These are phyloP conservation scores for Clarias platycephalus DNA, from an alignment of 2,797 vertebrate genomes.

Conservation along the genomic window DNA sequence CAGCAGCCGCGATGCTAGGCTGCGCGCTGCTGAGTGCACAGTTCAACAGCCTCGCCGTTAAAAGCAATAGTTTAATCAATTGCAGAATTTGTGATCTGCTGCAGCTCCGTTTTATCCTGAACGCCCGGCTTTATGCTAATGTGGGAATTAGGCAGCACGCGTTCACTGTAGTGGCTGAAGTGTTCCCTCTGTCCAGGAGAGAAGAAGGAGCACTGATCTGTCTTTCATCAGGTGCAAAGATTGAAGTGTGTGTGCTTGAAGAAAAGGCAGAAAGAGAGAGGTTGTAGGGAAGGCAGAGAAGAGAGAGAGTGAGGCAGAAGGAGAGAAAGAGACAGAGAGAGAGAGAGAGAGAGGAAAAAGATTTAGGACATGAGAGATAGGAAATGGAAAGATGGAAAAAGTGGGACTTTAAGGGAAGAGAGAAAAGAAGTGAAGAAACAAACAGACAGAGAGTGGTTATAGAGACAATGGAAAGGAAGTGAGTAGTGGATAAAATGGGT, in stretches of 20 bases:
- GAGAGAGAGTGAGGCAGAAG: no score
- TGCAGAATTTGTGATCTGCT: slow-evolving; percentile 14
- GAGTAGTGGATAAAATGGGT: background rate
- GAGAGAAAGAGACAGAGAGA: background rate
- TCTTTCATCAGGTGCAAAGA: background rate
- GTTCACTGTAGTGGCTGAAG: background rate
- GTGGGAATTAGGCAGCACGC: background rate
- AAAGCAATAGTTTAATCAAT: slow-evolving; percentile 32
- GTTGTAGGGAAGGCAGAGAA: background rate
- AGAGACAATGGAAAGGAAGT: no score
- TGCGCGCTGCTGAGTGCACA: slow-evolving; percentile 19
- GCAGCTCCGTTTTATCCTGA: background rate
- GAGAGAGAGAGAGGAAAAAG: background rate
- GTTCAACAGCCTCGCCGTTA: slow-evolving; percentile 12
- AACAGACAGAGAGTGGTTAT: background rate
- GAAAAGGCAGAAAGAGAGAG: background rate
- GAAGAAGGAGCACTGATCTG: slow-evolving; percentile 13
- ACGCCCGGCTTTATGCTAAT: slow-evolving; percentile 4
- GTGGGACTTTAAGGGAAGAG: background rate
- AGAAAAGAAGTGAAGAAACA: no score
- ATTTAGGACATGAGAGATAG: background rate
- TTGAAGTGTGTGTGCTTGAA: no score
- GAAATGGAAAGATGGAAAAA: background rate
- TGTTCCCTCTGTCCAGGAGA: background rate
- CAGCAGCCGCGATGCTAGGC: slow-evolving; percentile 12